Base-by-base conservation (phyloP, 2,888 invertebrate species). In the Ophion obscuratus region DNA sequence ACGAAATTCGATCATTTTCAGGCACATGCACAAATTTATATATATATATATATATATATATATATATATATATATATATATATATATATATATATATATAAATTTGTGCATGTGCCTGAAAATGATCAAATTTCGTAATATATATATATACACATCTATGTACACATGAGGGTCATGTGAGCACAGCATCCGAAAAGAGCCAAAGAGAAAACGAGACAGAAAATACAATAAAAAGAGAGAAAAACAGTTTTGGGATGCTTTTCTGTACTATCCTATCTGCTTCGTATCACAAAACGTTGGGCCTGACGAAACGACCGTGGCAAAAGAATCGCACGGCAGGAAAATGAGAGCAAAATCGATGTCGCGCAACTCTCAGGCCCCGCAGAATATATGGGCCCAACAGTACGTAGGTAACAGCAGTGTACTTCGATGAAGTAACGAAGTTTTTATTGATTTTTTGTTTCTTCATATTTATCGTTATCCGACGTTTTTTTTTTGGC, bases 221-320 rank as follows among this genome's bases (percentile, higher is more conserved):
- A 10, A 17, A 53, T 14, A 14, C 53, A 14, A 53, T 10, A 53
- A 10, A 57, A 4, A n/a, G 57, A 10, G 57, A 40, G 14, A 31
- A 31, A 64, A 64, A 17, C 67, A 77, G 59, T 73, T 74, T 83
- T 83, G 83, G 78, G 83, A 83, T 78, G 78, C 83, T 77, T 76
- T 57, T 0, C 17, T 57, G n/a, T 17, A 10, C 14, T 57, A n/a
- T 57, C 14, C n/a, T 31, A 31, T 31, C 31, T 2, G 31, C 31
- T 14, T 14, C 53, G 53, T 53, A 14, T 53, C 10, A 53, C 10
- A 1, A 14, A 14, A 10, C 53, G 10, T 14, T 14, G 10, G 7
- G 14, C 53, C 11, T 5, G 53, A 53, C 53, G 53, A 14, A 14
- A 14, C 53, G n/a, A 59, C n/a, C 7, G 2, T 61, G 71, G 62